phyloP scores from a whole-genome alignment of 2,113 vertebrate species.

The Cervus canadensis region DNA sequence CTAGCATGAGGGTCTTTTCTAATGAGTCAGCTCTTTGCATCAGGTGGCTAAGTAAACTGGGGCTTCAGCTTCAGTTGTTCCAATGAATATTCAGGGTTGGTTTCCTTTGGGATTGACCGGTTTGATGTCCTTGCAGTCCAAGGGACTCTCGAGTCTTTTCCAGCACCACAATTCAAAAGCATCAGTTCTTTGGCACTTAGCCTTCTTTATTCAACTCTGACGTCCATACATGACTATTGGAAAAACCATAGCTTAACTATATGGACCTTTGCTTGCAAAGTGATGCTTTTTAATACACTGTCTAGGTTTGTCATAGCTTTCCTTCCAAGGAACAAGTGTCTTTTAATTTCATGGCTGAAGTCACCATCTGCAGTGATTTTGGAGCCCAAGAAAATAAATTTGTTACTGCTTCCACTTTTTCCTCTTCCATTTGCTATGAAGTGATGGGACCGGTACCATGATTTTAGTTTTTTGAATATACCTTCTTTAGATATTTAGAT shows the following conservation, averaged over 20 bases:
- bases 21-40: background rate
- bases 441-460: background rate
- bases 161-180: background rate
- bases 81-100: background rate
- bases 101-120: background rate
- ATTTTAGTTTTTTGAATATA: background rate
- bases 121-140: background rate
- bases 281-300: background rate
- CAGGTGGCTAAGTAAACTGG: background rate
- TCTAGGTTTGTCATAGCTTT: background rate
- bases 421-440: background rate
- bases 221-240: background rate
- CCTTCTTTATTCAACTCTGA: background rate
- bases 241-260: background rate
- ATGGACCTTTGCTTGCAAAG: background rate
- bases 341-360: background rate
- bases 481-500: background rate
- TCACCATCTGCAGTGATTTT: background rate
- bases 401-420: background rate
- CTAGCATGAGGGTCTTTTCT: background rate
- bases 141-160: background rate
- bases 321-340: background rate
- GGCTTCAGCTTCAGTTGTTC: background rate
- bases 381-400: background rate
- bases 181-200: background rate